Conservation (phyloP, 2,113 vertebrate genomes). For the Hylia prasina region DNA sequence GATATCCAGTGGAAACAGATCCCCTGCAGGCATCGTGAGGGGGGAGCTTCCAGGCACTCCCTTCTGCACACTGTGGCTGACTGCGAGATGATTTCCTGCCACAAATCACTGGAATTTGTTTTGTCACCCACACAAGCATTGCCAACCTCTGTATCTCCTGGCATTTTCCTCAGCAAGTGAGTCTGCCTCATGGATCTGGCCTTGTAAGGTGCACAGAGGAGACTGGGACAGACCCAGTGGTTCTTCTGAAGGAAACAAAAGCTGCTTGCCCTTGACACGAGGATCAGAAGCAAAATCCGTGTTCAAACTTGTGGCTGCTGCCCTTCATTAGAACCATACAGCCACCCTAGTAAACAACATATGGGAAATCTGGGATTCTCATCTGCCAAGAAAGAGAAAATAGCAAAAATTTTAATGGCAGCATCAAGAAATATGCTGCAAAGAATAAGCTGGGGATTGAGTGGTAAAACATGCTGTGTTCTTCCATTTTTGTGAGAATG, state of each 20-base stretch:
- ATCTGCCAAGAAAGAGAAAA: slow-evolving; percentile 39
- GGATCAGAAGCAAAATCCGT: slow-evolving; percentile 4
- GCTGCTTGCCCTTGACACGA: neutral
- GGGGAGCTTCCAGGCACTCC: neutral
- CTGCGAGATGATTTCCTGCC: neutral
- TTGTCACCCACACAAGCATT: neutral
- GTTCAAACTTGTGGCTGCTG: neutral
- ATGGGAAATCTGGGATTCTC: slow-evolving; percentile 4
- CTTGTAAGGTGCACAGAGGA: neutral
- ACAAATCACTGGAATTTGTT: neutral
- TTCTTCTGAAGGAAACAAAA: neutral
- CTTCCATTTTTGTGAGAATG: neutral
- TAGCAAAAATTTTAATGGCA: slow-evolving; percentile 13
- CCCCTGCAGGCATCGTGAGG: accelerated
- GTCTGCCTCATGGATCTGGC: neutral
- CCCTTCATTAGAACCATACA: slow-evolving; percentile 8
- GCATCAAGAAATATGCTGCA: neutral
- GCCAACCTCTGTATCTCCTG: neutral
- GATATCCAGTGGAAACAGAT: neutral
- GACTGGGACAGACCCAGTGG: neutral
- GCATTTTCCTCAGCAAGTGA: neutral
- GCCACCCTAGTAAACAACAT: slow-evolving; percentile 46
- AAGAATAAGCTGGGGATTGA: neutral
- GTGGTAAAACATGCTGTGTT: neutral
- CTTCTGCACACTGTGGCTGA: neutral